Evolutionary conservation across 2,113 vertebrate species (phyloP).

Genomic region (Hippocampus barbouri): DNA sequence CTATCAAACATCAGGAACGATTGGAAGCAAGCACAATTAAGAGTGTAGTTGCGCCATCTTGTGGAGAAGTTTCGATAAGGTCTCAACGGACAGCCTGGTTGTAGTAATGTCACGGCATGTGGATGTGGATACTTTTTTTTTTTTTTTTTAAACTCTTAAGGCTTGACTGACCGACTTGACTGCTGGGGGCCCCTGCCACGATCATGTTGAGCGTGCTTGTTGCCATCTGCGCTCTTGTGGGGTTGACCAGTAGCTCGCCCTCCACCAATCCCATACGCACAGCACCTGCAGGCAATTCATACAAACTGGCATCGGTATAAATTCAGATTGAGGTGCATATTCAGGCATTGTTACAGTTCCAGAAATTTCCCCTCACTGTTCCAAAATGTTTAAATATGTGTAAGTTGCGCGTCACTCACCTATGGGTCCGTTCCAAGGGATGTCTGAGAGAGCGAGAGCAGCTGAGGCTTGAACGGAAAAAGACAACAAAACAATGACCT

Average conservation of each 20-base stretch:
- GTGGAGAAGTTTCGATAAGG: too few relatives aligned
- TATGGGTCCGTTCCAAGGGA: conserved; percentile 95
- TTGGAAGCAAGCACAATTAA: too few relatives aligned
- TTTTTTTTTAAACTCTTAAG: too few relatives aligned
- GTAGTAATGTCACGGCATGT: not conserved
- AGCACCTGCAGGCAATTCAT: conserved; percentile 76
- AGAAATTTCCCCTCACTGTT: not conserved
- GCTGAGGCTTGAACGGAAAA: conserved; percentile 79
- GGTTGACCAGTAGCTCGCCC: conserved; percentile 85
- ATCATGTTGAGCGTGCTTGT: conserved; percentile 87
- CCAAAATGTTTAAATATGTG: not conserved
- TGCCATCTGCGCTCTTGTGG: conserved; percentile 85
- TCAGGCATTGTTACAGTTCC: not conserved
- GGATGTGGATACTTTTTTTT: not conserved
- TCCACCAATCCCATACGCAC: conserved; percentile 87
- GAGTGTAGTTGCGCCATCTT: too few relatives aligned
- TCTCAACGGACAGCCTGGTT: too few relatives aligned
- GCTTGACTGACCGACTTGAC: conserved; percentile 83
- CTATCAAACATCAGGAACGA: too few relatives aligned
- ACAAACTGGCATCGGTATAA: not conserved
- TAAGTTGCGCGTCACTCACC: conserved; percentile 69
- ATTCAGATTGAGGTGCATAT: too few relatives aligned
- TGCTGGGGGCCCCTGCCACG: conserved; percentile 80
- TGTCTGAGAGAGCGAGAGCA: conserved; percentile 91
- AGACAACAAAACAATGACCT: not conserved